Conservation (phyloP, 2,888 invertebrate genomes). For the Galeopsomyia nigrocyanea region DNA sequence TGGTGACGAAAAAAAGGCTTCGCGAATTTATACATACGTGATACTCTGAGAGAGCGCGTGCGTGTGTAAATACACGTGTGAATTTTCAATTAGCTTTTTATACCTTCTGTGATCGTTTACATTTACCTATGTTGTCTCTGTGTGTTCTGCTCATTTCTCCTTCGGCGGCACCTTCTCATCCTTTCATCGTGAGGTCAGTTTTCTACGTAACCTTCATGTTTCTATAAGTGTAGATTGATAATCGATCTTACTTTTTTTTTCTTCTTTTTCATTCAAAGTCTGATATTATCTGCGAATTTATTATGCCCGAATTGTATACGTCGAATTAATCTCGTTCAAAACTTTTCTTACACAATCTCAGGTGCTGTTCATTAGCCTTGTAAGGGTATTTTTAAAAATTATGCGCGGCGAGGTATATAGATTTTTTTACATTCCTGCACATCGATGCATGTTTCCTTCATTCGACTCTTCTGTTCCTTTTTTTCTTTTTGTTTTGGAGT, state of each 20-base stretch:
- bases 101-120: conserved; percentile 27
- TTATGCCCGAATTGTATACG: conserved; percentile 2
- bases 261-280: conserved; percentile 17
- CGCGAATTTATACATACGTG: conserved; percentile 48
- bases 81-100: neutral
- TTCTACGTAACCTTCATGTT: conserved; percentile 68
- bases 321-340: conserved; percentile 15
- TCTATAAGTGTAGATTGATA: conserved; percentile 58
- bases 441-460: conserved; percentile 32
- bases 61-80: too few relatives aligned
- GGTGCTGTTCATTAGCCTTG: conserved; percentile 22
- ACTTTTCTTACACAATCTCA: conserved; percentile 30
- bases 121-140: conserved; percentile 53
- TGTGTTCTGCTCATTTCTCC: conserved; percentile 34
- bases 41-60: too few relatives aligned
- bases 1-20: conserved; percentile 53
- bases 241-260: neutral
- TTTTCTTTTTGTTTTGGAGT: neutral
- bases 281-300: conserved; percentile 22
- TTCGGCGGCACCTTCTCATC: conserved; percentile 47
- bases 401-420: conserved; percentile 25
- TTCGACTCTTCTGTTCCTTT: neutral
- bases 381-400: conserved; percentile 23
- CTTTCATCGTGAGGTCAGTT: conserved; percentile 65
- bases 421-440: conserved; percentile 17